Conservation (phyloP, 2,888 invertebrate species). For the Pristionchus exspectatus region DNA sequence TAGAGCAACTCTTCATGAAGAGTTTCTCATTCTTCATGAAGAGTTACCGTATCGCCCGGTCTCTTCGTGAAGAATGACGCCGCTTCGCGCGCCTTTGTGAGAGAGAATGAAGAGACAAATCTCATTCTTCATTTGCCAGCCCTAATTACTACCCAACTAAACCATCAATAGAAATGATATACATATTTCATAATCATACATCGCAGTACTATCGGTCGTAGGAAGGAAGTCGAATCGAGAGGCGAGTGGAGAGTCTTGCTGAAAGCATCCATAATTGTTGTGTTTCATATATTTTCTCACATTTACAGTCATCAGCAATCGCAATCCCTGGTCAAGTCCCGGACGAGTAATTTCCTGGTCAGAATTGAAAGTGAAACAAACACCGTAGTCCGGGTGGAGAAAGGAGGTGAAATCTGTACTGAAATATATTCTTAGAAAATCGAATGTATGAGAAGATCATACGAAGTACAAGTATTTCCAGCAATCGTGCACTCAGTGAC, state of each 20-base stretch:
- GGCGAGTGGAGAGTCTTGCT: neutral
- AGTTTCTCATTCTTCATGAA: too few species aligned
- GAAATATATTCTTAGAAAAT: neutral
- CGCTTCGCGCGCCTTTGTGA: too few species aligned
- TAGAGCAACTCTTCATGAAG: too few species aligned
- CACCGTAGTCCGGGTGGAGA: constrained; percentile 46
- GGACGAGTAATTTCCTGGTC: neutral
- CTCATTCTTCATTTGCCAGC: too few species aligned
- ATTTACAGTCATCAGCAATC: constrained; percentile 13
- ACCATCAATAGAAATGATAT: neutral
- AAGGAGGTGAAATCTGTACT: neutral
- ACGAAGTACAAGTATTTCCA: constrained; percentile 37
- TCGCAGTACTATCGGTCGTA: constrained; percentile 20
- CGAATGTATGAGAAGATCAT: neutral
- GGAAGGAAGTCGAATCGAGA: constrained; percentile 40
- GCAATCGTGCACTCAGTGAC: constrained; percentile 45
- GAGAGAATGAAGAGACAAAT: too few species aligned
- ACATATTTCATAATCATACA: neutral
- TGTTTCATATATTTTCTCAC: neutral
- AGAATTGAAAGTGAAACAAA: neutral
- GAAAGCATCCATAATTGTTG: neutral
- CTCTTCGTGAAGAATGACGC: too few species aligned
- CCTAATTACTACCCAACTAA: constrained; percentile 16
- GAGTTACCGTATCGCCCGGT: too few species aligned
- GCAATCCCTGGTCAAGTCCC: neutral